phyloP scores from a whole-genome alignment of 1,140 invertebrate genomes.

The Trichonephila clavata region DNA sequence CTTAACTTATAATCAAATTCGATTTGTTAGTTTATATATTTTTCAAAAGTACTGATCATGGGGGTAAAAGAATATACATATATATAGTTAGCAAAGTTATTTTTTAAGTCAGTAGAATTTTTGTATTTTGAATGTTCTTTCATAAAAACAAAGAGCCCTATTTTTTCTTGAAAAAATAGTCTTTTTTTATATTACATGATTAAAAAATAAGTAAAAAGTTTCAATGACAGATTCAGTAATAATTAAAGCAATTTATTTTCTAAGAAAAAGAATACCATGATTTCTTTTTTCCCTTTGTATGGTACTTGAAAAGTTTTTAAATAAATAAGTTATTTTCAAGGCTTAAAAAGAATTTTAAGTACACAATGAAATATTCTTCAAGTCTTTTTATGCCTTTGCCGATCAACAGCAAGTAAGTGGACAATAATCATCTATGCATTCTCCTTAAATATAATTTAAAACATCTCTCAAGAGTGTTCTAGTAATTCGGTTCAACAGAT shows the following conservation, averaged over 20 bases:
- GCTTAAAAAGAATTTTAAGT: neutral
- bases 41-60: too few relatives aligned
- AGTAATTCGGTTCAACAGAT: neutral
- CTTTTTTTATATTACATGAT: too few relatives aligned
- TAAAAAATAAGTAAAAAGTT: neutral
- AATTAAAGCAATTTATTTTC: neutral
- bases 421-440: neutral
- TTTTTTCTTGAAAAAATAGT: too few relatives aligned
- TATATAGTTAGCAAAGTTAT: too few relatives aligned
- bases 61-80: too few relatives aligned
- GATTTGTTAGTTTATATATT: too few relatives aligned
- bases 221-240: neutral
- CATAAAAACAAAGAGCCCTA: too few relatives aligned
- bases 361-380: neutral
- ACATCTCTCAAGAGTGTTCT: neutral
- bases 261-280: neutral
- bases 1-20: too few relatives aligned
- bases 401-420: constrained; percentile 7
- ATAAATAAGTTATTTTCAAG: neutral
- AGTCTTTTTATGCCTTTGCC: neutral
- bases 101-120: neutral
- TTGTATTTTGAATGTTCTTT: neutral
- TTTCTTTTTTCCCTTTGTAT: neutral
- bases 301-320: neutral
- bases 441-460: neutral